A percentile compares a stretch with the other conserved stretches of the same genome.
phyloP scores from a whole-genome alignment of 1,140 invertebrate genomes.

The Drosophila biarmipes region DNA sequence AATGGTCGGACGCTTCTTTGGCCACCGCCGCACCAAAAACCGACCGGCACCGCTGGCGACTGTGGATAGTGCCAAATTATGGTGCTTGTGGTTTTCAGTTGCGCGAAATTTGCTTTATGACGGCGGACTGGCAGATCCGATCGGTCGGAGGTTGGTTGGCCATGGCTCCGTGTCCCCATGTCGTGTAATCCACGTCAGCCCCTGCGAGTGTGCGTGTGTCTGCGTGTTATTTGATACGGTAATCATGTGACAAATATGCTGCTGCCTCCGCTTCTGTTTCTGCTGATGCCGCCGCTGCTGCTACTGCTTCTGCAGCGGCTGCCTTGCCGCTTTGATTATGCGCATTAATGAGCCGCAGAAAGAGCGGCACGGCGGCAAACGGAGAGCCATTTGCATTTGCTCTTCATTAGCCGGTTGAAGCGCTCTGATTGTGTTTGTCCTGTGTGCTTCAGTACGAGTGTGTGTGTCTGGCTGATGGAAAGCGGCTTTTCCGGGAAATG shows the following conservation, averaged over 20 bases:
- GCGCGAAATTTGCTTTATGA: slow-evolving; percentile 58
- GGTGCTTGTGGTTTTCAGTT: slow-evolving; percentile 49
- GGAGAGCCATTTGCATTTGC: slow-evolving; percentile 63
- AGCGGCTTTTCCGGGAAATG: slow-evolving; percentile 65
- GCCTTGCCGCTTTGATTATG: slow-evolving; percentile 72
- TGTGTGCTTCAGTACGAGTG: slow-evolving; percentile 13
- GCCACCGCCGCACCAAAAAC: slow-evolving; percentile 9
- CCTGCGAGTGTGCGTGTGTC: slow-evolving; percentile 6
- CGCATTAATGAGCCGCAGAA: slow-evolving; percentile 67
- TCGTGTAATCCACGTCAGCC: slow-evolving; percentile 49
- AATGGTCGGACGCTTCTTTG: slow-evolving; percentile 58
- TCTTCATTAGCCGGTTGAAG: slow-evolving; percentile 66
- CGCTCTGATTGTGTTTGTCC: slow-evolving; percentile 65
- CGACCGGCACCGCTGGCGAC: slow-evolving; percentile 32
- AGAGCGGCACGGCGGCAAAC: slow-evolving; percentile 2
- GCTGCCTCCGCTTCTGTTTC: slow-evolving; percentile 28
- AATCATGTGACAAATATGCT: slow-evolving; percentile 79
- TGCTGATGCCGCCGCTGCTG: slow-evolving; percentile 9
- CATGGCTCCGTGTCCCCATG: slow-evolving; percentile 30
- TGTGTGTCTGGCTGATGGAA: slow-evolving; percentile 33
- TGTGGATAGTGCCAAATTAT: slow-evolving; percentile 53
- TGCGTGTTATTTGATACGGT: slow-evolving; percentile 70
- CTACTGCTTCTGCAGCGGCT: slow-evolving; percentile 9
- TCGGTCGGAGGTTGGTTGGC: slow-evolving; percentile 14
- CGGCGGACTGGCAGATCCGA: slow-evolving; percentile 19